Conservation (phyloP, 1,140 invertebrate species). For the Stegodyphus dumicola region DNA sequence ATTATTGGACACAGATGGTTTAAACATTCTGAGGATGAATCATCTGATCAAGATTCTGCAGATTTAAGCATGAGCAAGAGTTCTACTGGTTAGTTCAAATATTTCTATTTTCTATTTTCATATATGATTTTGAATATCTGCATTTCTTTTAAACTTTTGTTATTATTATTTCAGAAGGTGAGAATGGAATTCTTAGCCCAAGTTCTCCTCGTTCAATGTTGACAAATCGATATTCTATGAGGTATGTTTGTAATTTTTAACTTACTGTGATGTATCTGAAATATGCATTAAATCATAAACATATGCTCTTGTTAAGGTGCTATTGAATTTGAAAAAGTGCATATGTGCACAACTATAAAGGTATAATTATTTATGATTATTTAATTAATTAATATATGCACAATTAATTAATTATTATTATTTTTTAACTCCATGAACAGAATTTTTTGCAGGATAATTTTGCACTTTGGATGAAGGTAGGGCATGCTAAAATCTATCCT, state of each 20-base stretch:
- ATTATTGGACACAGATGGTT: constrained; percentile 1
- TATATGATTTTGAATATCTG: neutral
- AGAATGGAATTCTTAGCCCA: constrained; percentile 55
- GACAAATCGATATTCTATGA: constrained; percentile 10
- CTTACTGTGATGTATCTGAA: too few species aligned
- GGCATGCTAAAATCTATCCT: too few species aligned
- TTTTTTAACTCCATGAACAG: too few species aligned
- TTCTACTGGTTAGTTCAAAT: constrained; percentile 51
- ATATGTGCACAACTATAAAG: too few species aligned
- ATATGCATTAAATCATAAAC: too few species aligned
- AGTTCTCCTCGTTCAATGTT: constrained; percentile 37
- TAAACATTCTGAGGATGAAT: constrained; percentile 61
- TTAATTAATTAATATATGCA: too few species aligned
- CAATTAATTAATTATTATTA: too few species aligned
- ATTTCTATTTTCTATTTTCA: neutral
- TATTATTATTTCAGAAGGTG: constrained; percentile 29
- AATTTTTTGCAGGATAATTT: too few species aligned
- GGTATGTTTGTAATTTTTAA: constrained; percentile 7
- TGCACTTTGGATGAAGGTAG: too few species aligned
- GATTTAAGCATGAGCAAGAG: constrained; percentile 51
- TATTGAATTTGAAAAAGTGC: too few species aligned
- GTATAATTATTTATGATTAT: too few species aligned
- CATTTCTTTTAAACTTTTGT: neutral
- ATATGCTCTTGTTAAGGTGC: too few species aligned
- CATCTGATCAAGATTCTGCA: constrained; percentile 61